These are phyloP conservation scores for Elegia similella DNA, from an alignment of 2,888 invertebrate genomes.

Conservation along the genomic window DNA sequence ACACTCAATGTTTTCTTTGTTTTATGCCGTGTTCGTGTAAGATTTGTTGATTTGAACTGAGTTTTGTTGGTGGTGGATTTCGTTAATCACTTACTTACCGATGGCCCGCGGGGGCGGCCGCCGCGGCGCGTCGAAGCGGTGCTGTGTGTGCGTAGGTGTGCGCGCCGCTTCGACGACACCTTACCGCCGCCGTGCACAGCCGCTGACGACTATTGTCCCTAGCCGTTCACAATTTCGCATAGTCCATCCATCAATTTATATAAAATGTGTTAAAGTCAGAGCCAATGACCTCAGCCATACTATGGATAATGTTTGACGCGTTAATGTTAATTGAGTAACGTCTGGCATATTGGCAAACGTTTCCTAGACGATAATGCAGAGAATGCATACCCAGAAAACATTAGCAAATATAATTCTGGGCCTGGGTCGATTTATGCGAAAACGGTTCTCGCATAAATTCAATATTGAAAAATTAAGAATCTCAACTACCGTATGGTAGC, in stretches of 20 bases:
- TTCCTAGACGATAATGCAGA: too few species aligned
- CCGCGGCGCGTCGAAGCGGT: conserved; percentile 45
- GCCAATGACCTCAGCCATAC: not conserved
- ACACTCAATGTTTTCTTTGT: conserved; percentile 79
- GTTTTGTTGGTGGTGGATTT: conserved; percentile 82
- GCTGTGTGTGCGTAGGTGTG: conserved; percentile 70
- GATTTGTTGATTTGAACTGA: conserved; percentile 79
- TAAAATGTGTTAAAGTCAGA: not conserved
- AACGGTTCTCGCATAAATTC: too few species aligned
- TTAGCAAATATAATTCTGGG: too few species aligned
- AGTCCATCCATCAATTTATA: not conserved
- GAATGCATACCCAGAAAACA: too few species aligned
- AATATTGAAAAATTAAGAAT: too few species aligned
- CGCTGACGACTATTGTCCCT: conserved; percentile 32
- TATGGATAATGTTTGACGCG: not conserved
- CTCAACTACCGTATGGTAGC: not conserved
- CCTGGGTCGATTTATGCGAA: too few species aligned
- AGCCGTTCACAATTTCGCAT: conserved; percentile 27
- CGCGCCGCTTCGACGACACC: conserved; percentile 49
- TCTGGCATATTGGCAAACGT: too few species aligned
- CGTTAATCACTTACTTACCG: conserved; percentile 79
- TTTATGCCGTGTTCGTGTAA: conserved; percentile 81
- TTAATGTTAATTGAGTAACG: not conserved
- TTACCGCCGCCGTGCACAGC: conserved; percentile 31
- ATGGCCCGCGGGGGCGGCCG: conserved; percentile 39